Evolutionary conservation across 1,140 invertebrate species (phyloP), one percentile per base, ranked within the genome.

Genomic region (Ctenoplectra terminalis): DNA sequence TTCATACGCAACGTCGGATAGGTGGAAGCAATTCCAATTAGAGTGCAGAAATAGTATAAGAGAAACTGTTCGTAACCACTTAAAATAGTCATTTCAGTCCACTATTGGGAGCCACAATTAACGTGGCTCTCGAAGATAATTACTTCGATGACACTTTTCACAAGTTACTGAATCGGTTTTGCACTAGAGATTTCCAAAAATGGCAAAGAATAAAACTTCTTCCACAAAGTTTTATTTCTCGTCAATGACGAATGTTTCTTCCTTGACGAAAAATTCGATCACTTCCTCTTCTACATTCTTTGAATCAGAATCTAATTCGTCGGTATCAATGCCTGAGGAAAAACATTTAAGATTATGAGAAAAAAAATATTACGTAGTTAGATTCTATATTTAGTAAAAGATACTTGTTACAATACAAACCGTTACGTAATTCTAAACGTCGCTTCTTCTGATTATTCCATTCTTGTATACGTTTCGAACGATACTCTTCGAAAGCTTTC

Each of bases 241-340:
- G 82, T 97, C 96, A 89, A 98, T 94, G 81, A 97, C 93, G 29
- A 96, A 97, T 86, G 96, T 96, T 95, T 99, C 98, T 95, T 99
- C 98, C 95, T 99, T 99, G 90, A 99, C 96, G 95, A 99, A 97
- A 96, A 99, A 99, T 96, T 99, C 98, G 89, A 99, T 96, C 91
- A 97, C 95, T 95, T 99, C 98, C 92, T 99, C 98, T 91, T 99
- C 98, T 88, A 98, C 96, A 90, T 99, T 98, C 84, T 97, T 96
- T 50, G 96, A 95, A 89, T 98, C 96, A 60, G 96, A 96, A 92
- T 97, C 97, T 83, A 98, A 93, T 92, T 97, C 97, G 94, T 99
- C 98, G 13, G 98, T 99, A 90, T 99, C 98, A 81, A 98, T 95
- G 93, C 97, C 98, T 99, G 93, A 76, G 95, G 95, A 83, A 87